Evolutionary conservation across 2,888 invertebrate genomes (phyloP).

Genomic region (Rhorus exstirpatorius): DNA sequence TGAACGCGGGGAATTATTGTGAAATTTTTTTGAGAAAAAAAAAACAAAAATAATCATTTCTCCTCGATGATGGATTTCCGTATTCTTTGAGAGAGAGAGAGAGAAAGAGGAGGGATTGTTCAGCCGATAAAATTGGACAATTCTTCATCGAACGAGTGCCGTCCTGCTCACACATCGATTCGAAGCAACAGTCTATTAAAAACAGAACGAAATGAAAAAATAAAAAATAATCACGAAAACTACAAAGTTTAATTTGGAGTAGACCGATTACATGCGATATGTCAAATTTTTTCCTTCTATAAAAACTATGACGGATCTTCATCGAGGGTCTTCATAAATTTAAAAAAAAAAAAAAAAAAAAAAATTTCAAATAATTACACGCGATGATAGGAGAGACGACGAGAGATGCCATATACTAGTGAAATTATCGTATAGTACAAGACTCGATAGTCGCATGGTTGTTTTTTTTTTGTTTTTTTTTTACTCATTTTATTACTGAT

Average conservation of each 20-base stretch:
- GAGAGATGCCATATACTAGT: constrained; percentile 38
- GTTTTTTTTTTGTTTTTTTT: constrained; percentile 51
- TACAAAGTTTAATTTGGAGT: constrained; percentile 15
- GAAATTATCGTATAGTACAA: constrained; percentile 67
- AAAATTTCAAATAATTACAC: constrained; percentile 14
- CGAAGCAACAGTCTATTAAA: constrained; percentile 73
- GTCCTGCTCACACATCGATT: constrained; percentile 83
- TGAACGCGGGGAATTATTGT: neutral
- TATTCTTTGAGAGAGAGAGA: constrained; percentile 24
- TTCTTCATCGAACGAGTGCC: constrained; percentile 78
- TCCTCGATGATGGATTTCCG: neutral
- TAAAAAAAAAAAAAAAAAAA: constrained; percentile 1
- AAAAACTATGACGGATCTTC: constrained; percentile 50
- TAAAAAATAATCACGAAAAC: constrained; percentile 15
- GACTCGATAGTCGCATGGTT: constrained; percentile 63
- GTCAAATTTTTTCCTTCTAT: constrained; percentile 42
- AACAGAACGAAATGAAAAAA: constrained; percentile 29
- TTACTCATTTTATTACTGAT: neutral
- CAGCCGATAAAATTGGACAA: constrained; percentile 57
- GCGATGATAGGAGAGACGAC: constrained; percentile 41
- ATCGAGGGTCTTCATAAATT: no score
- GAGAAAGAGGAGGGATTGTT: no score
- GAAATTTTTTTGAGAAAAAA: neutral
- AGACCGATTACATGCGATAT: neutral
- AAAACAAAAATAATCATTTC: neutral